Base-by-base conservation (phyloP, 2,888 invertebrate species). In the Elegia similella region DNA sequence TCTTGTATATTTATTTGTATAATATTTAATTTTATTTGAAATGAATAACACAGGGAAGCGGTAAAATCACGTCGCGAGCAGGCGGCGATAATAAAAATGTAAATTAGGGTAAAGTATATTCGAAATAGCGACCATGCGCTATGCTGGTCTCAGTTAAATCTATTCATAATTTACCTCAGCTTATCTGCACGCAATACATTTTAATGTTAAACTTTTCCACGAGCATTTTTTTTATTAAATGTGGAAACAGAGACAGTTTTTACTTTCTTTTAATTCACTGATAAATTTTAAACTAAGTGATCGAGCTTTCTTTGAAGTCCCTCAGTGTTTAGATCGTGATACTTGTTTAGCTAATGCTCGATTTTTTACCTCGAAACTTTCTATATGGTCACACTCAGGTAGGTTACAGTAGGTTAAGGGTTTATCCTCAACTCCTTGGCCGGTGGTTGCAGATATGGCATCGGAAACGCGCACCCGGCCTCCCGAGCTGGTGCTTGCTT, bases 161-260 rank as follows among this genome's bases (percentile, higher is more conserved):
- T 78, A 75, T 78, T 77, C 76, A 77, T 76, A 78, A 76, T 75
- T 78, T 71, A 71, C 68, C 66, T 60, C 67, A 69, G 71, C 67
- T 75, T 79, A 76, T 77, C 70, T 71, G 64, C 63, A 69, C 67
- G 73, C 70, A 72, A 74, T 76, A 75, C 72, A 73, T 73, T 69
- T 52, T 16, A 50, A 50, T 50, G 32, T 47, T 29, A 29, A 47
- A 34, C 12, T 47, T 47, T 47, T 23, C 12, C 17, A 16, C 46
- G 46, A 46, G 29, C 12, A 47, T 34, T n/a, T n/a, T n/a, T n/a
- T n/a, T n/a, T n/a, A n/a, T n/a, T n/a, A 12, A 38, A 1, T 38
- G 34, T n/a, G 2, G n/a, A 38, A 38, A 38, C 38, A 38, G n/a
- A 38, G 10, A 38, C 2, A n/a, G n/a, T n/a, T n/a, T n/a, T n/a